phyloP scores from a whole-genome alignment of 2,888 invertebrate genomes.

The Falcaria lacertinaria region DNA sequence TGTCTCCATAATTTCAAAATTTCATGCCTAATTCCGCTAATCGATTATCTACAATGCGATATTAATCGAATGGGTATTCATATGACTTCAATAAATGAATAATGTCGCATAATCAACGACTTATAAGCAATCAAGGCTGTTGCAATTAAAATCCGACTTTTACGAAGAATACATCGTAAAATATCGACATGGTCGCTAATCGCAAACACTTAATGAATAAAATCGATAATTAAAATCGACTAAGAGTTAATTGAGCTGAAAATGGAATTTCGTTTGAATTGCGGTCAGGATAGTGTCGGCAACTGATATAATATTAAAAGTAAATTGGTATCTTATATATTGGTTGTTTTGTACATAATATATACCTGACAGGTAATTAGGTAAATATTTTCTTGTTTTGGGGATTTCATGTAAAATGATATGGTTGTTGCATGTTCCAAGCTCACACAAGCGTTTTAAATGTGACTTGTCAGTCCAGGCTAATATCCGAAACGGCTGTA shows the following conservation, averaged over 20 bases:
- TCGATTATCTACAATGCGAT: constrained; percentile 6
- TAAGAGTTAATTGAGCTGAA: constrained; percentile 71
- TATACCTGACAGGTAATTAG: too few relatives aligned
- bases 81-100: constrained; percentile 34
- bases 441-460: too few relatives aligned
- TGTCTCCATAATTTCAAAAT: neutral
- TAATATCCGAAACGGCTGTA: too few relatives aligned
- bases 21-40: neutral
- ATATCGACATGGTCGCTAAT: constrained; percentile 72
- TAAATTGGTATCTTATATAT: too few relatives aligned
- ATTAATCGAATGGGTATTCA: neutral
- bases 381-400: too few relatives aligned
- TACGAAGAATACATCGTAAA: constrained; percentile 59
- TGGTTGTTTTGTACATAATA: too few relatives aligned
- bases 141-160: constrained; percentile 60
- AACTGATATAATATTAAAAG: neutral
- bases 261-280: constrained; percentile 62
- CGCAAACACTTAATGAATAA: constrained; percentile 73
- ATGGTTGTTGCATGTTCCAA: too few relatives aligned
- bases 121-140: constrained; percentile 47
- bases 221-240: constrained; percentile 70
- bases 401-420: too few relatives aligned
- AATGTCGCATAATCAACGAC: constrained; percentile 59
- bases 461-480: too few relatives aligned
- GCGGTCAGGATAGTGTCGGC: constrained; percentile 20